Base-by-base conservation (phyloP, 2,797 vertebrate species). In the Carapus acus region DNA sequence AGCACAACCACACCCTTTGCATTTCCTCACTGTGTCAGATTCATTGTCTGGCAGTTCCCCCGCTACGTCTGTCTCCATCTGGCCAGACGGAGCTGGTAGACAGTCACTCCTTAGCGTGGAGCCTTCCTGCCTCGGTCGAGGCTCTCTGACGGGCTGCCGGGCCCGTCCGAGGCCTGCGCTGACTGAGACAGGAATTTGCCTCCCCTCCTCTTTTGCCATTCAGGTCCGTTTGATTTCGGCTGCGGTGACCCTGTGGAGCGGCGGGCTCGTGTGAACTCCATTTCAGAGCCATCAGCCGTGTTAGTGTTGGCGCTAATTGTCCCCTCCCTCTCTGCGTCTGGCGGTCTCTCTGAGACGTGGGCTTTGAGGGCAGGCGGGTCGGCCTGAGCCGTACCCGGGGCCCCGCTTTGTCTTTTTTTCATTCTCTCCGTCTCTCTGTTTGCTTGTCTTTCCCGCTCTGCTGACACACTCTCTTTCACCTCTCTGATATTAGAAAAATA, bases 261-360 rank as follows among this genome's bases (percentile, higher is more conserved):
- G 61, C 59, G 46, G 77, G 77, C 78, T 82, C 16, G 69, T 79
- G 81, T 87, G 80, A 86, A 82, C 80, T 84, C 77, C 68, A 80
- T 85, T 85, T 79, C 71, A 64, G 77, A 84, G 78, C 81, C 78
- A 82, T 85, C 85, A 81, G 69, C 80, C 69, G 50, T 87, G 85
- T 87, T 87, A 72, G 77, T 86, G 76, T 87, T 88, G 85, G 86
- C 84, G 82, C 79, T 86, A 84, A 86, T 85, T 83, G 76, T 78
- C 74, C 58, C 61, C 76, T 72, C 69, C 71, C 66, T 77, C 76
- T 68, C 67, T 65, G 56, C 67, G 62, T 76, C 79, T 83, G 81
- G 78, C 73, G 70, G 69, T 67, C 58, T 74, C 66, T 70, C 64
- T 71, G 59, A 77, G 70, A 76, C 75, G 73, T 79, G 60, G 72